Base-by-base conservation (phyloP, 2,888 invertebrate genomes). In the Cantharis rufa region DNA sequence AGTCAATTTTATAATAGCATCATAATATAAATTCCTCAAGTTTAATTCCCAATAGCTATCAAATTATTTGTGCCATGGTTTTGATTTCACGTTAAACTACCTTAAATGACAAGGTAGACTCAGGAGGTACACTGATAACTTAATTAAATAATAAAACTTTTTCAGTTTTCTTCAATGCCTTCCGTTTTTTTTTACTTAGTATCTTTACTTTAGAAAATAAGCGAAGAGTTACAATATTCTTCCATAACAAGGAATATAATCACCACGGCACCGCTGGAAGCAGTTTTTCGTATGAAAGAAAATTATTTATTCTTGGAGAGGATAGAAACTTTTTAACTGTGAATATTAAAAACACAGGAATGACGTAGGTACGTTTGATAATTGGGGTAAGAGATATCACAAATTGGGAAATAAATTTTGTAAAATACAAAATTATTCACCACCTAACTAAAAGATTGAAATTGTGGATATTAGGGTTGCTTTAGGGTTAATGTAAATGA, bases 401-500 rank as follows among this genome's bases (percentile, higher is more conserved):
- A 48, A 48, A 48, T 48, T 48, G n/a, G n/a, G 48, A 48, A 48
- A 48, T 7, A 48, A 48, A 48, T 48, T 48, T 48, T 48, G 48
- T n/a, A 48, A 48, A 48, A 48, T 48, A 48, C 48, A 48, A 48
- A 48, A 48, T 48, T 48, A 48, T 48, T 16, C n/a, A 11, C 68
- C 27, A 32, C 11, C 69, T 62, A 62, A 63, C 71, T 70, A 72
- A 78, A 78, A 78, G 75, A 75, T 78, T 78, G 78, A 78, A 78
- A 75, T 78, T 75, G 78, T 78, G 76, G 76, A 78, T 76, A 78
- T 76, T 74, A 78, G 76, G 78, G 73, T 76, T 78, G 74, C 76
- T 78, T 78, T 78, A 78, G 76, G 76, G 78, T 79, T 78, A 76
- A 80, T 80, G 80, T 78, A 80, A 80, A 80, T 80, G 80, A 80